Evolutionary conservation across 1,140 invertebrate species (phyloP), one percentile per base, ranked within the genome.

Genomic region (Thereuonema tuberculata): DNA sequence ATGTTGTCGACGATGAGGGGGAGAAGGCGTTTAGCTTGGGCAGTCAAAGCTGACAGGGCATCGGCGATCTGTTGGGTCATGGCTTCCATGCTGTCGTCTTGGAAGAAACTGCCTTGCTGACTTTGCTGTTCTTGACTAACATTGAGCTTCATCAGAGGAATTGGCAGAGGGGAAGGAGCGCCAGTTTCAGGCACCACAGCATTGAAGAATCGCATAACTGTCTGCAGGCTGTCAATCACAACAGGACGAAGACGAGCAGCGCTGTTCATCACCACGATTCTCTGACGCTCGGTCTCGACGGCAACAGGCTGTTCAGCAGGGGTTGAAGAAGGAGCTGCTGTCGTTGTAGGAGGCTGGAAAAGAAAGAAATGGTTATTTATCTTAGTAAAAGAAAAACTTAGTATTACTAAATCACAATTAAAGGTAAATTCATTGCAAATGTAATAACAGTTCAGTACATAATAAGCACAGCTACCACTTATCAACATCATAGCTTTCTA

Each of bases 131-230:
- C 48, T 9, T 5, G 5, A 21, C 5, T 12, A 12, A n/a, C 48
- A 50, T 9, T 50, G 24, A n/a, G 5, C 9, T n/a, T 21, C 17
- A 50, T 20, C 14, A 26, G 24, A 14, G 17, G 12, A 14, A 12
- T 17, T 21, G 53, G 53, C 24, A 9, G 14, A 55, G 25, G 48
- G 9, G 9, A 26, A 9, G 23, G 5, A 17, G 53, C 27, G 25
- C 9, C 23, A 26, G 53, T 5, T 5, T 29, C 12, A 23, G 53
- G 53, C 3, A 25, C 53, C 3, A 55, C 53, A 14, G 53, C 53
- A 21, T 55, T 55, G 28, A 55, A 55, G 28, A 55, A 28, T 23
- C 27, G 24, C 27, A 55, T 27, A 17, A 55, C 53, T 3, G 53
- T 55, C 26, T 55, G 5, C 3, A 55, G 28, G 21, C 53, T 55